Conservation (phyloP, 2,888 invertebrate species). For the Phengaris alcon region DNA sequence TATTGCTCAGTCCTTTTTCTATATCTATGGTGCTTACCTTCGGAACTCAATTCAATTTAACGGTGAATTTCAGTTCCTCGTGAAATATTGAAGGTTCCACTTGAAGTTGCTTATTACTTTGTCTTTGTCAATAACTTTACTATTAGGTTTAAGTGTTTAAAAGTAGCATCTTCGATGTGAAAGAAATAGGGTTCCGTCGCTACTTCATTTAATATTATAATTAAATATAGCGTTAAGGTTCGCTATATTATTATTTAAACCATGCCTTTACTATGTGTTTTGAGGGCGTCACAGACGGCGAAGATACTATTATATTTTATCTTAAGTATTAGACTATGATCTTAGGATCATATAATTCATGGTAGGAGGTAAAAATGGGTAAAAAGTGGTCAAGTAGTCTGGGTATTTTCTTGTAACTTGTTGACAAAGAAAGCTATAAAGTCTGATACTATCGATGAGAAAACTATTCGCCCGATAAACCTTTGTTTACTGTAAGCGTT, state of each 20-base stretch:
- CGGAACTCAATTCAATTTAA: conserved; percentile 20
- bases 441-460: not conserved
- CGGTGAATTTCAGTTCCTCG: conserved; percentile 15
- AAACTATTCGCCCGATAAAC: not conserved
- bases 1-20: not conserved
- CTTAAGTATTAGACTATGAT: too few species aligned
- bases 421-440: conserved; percentile 2
- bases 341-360: too few species aligned
- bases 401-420: not conserved
- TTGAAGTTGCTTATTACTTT: conserved; percentile 19
- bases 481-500: not conserved
- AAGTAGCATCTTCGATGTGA: not conserved
- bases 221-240: too few species aligned
- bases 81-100: conserved; percentile 12
- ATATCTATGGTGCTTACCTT: not conserved
- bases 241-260: too few species aligned
- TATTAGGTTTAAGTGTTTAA: conserved; percentile 6
- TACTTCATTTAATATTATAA: not conserved
- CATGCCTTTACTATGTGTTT: too few species aligned
- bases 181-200: not conserved
- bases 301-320: too few species aligned
- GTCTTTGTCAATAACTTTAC: conserved; percentile 9
- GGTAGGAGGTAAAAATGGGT: too few species aligned
- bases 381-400: too few species aligned
- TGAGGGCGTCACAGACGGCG: too few species aligned